A percentile compares a stretch with the other conserved stretches of the same genome.
Evolutionary conservation across 2,888 invertebrate genomes (phyloP).

Genomic region (Tetrapedia diversipes): DNA sequence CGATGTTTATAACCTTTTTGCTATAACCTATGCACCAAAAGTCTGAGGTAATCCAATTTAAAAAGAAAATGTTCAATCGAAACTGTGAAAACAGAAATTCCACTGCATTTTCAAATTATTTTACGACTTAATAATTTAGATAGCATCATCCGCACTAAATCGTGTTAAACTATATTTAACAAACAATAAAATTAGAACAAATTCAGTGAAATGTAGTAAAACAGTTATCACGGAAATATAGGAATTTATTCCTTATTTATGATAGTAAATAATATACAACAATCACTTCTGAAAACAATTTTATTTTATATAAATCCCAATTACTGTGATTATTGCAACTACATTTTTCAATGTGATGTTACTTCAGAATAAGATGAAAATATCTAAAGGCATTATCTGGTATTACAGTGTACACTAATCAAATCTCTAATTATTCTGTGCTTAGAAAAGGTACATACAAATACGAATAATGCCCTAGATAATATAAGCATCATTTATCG

Average conservation of each 20-base stretch:
- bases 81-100: too few species aligned
- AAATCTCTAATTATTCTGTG: constrained; percentile 24
- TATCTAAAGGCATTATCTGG: constrained; percentile 52
- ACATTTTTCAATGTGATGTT: constrained; percentile 70
- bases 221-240: neutral
- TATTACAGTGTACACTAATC: constrained; percentile 41
- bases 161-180: too few species aligned
- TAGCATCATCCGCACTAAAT: too few species aligned
- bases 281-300: constrained; percentile 77
- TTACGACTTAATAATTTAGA: too few species aligned
- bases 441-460: constrained; percentile 47
- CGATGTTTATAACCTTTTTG: too few species aligned
- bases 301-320: constrained; percentile 78
- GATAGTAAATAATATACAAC: constrained; percentile 20
- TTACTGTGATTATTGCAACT: constrained; percentile 70
- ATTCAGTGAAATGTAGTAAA: neutral
- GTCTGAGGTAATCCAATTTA: too few species aligned
- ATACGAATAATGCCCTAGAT: constrained; percentile 45
- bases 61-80: too few species aligned
- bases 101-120: too few species aligned
- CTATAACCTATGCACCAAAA: too few species aligned
- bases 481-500: constrained; percentile 31
- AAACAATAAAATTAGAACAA: too few species aligned
- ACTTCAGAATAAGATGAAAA: constrained; percentile 45
- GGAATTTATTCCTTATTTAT: neutral